Conservation (phyloP, 2,113 vertebrate genomes). For the Barnardius zonarius region DNA sequence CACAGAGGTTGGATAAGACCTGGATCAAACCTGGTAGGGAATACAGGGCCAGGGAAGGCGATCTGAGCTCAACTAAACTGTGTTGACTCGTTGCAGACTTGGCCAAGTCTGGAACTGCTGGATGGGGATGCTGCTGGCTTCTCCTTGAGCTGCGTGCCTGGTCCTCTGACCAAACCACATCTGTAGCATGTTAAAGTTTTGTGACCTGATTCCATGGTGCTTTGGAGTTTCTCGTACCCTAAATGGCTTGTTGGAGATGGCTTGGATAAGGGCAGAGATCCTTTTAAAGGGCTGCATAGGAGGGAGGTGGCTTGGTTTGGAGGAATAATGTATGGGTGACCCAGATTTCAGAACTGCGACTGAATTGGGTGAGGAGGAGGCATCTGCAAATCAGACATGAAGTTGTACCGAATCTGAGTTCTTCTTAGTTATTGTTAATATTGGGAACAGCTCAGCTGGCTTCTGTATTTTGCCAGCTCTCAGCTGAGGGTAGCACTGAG, state of each 20-base stretch:
- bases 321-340: conserved; percentile 25
- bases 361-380: neutral
- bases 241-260: neutral
- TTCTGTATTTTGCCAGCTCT: neutral
- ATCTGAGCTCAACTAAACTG: neutral
- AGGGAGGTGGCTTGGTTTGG: conserved; percentile 19
- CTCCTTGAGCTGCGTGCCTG: neutral
- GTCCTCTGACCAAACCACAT: neutral
- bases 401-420: neutral
- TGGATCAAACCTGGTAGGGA: neutral
- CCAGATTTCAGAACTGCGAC: neutral
- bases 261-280: neutral
- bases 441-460: neutral
- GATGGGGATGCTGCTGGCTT: neutral
- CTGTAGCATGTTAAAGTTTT: neutral
- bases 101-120: neutral
- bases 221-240: neutral
- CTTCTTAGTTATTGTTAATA: neutral
- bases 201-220: neutral
- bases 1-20: neutral
- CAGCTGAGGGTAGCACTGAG: neutral
- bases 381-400: neutral
- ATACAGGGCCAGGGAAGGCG: neutral
- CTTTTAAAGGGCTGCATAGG: neutral
- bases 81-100: neutral